Percentiles rank a stretch among this genome's conserved stretches.
phyloP scores from a whole-genome alignment of 2,888 invertebrate species.

The Ormyrus nitidulus region DNA sequence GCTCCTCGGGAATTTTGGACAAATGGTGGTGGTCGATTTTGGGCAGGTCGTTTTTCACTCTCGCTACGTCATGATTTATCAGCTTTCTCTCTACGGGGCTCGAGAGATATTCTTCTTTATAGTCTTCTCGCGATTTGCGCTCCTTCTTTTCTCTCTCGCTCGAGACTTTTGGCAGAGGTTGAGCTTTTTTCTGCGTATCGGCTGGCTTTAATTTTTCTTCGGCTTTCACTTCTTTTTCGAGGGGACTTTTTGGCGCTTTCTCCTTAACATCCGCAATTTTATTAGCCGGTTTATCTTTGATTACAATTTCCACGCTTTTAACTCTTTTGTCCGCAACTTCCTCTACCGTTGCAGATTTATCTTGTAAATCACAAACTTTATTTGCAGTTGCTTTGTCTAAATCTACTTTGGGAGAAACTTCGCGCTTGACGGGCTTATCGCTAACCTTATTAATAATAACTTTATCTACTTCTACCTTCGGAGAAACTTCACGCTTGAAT shows the following conservation, averaged over 20 bases:
- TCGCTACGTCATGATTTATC: slow-evolving; percentile 20
- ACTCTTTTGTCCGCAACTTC: slow-evolving; percentile 4
- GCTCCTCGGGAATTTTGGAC: slow-evolving; percentile 44
- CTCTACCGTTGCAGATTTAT: neutral
- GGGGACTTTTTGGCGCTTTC: neutral
- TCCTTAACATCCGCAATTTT: slow-evolving; percentile 5
- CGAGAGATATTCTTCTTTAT: neutral
- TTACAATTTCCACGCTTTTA: neutral
- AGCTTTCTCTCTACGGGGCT: neutral
- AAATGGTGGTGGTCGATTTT: neutral
- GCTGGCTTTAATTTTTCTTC: slow-evolving; percentile 4
- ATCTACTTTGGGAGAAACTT: too few relatives aligned
- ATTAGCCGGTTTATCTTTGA: neutral
- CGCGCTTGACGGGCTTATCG: too few relatives aligned
- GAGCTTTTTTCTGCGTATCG: slow-evolving; percentile 17
- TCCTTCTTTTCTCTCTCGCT: slow-evolving; percentile 1
- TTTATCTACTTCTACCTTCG: neutral
- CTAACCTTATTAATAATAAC: too few relatives aligned
- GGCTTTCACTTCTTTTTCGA: neutral
- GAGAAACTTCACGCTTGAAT: neutral
- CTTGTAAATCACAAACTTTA: neutral
- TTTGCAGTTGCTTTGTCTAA: neutral
- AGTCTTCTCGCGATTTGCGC: too few relatives aligned
- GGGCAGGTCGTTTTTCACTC: slow-evolving; percentile 45
- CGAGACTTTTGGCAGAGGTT: slow-evolving; percentile 9